Base-by-base conservation (phyloP, 2,113 vertebrate genomes). In the Theropithecus gelada region DNA sequence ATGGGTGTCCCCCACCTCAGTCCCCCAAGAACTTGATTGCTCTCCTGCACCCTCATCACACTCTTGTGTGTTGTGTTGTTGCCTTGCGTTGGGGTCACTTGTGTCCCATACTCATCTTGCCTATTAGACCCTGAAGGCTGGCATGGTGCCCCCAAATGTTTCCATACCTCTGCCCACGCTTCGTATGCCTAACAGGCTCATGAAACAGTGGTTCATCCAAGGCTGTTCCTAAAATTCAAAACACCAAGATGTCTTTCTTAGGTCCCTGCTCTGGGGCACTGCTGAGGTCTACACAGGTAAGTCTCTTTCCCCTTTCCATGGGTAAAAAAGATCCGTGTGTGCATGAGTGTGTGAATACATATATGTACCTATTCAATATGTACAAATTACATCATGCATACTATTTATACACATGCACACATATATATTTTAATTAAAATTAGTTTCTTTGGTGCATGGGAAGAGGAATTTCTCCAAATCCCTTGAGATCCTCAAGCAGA, bases 391-490 rank as follows among this genome's bases (percentile, higher is more conserved):
- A 79, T 22, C 18, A 3, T 40, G 32, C 59, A 73, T 35, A 35
- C 88, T 86, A 57, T 61, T 88, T 70, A 95, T 83, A 78, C 40
- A 52, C n/a, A 20, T 22, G 83, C 82, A 40, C 32, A 5, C 48
- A 81, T 61, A 91, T 20, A 27, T 64, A 43, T 96, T 94, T 87
- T 97, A 83, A 97, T 92, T 84, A 66, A 89, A 80, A 61, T 48
- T 22, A 50, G 45, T 96, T 87, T 95, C 95, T 78, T 87, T 79
- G 75, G 43, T 92, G 55, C 93, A 75, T 93, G 52, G 52, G 68
- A 96, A 94, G 55, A 97, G 87, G 64, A 94, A 94, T 95, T 66
- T 96, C 95, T 93, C 76, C 43, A 52, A 45, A 81, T 95, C 94
- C 80, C 95, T 81, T 52, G 92, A 68, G 81, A 78, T 40, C 22